Conservation (phyloP, 2,888 invertebrate genomes). For the Troides oblongomaculatus region DNA sequence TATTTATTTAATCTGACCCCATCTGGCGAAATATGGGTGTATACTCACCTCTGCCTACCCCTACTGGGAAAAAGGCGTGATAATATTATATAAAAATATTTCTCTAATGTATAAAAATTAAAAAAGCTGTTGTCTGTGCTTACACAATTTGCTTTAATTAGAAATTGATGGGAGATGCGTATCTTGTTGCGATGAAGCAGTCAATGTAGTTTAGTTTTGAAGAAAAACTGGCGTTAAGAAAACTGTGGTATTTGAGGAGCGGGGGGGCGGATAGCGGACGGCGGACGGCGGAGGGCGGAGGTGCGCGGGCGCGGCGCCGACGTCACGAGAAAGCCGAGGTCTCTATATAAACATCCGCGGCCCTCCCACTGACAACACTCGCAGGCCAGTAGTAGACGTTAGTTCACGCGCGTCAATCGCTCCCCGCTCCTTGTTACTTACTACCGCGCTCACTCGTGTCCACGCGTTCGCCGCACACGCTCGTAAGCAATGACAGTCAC, state of each 20-base stretch:
- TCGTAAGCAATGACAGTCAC: slow-evolving; percentile 72
- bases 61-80: too few relatives aligned
- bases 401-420: slow-evolving; percentile 57
- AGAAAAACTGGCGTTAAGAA: slow-evolving; percentile 63
- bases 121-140: too few relatives aligned
- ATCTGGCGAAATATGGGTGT: too few relatives aligned
- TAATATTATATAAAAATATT: too few relatives aligned
- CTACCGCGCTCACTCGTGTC: slow-evolving; percentile 58
- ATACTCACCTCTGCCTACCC: too few relatives aligned
- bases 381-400: slow-evolving; percentile 62
- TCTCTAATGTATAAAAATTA: too few relatives aligned
- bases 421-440: slow-evolving; percentile 46
- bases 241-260: slow-evolving; percentile 42
- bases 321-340: slow-evolving; percentile 74
- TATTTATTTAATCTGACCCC: too few relatives aligned
- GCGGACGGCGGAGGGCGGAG: slow-evolving; percentile 50
- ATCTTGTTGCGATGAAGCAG: slow-evolving; percentile 39
- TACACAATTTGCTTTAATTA: background rate
- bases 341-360: slow-evolving; percentile 66
- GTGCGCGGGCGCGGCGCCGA: slow-evolving; percentile 47
- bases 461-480: slow-evolving; percentile 53
- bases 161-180: background rate
- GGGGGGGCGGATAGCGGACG: slow-evolving; percentile 36
- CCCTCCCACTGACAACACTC: slow-evolving; percentile 71
- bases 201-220: slow-evolving; percentile 52